phyloP scores from a whole-genome alignment of 1,140 invertebrate species.

The Neoseiulus cucumeris region DNA sequence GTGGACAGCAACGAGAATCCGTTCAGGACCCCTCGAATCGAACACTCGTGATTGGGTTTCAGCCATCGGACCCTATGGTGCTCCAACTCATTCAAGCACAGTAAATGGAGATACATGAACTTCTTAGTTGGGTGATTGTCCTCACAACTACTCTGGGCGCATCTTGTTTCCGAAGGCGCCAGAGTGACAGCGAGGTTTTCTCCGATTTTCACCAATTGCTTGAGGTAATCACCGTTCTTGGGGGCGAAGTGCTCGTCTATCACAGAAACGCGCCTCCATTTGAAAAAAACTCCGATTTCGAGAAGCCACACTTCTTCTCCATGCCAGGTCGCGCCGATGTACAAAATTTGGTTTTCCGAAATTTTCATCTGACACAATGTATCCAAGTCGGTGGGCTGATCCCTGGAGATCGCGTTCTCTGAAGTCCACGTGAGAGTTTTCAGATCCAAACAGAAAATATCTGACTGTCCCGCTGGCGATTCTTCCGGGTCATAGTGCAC shows the following conservation, averaged over 20 bases:
- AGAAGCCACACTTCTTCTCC: conserved; percentile 5
- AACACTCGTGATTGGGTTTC: neutral
- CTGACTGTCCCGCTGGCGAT: neutral
- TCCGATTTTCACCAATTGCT: neutral
- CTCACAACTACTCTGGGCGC: neutral
- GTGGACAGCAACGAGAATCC: neutral
- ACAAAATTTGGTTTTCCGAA: conserved; percentile 1
- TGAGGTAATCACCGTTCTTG: neutral
- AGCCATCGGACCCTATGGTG: neutral
- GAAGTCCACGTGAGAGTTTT: neutral
- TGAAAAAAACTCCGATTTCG: neutral
- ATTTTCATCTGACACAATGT: conserved; percentile 5
- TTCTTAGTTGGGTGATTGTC: neutral
- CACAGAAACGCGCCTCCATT: neutral
- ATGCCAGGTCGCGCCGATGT: conserved; percentile 6
- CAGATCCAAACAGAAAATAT: neutral
- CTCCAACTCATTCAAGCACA: neutral
- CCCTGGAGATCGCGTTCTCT: neutral
- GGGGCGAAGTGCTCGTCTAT: neutral
- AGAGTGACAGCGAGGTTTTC: neutral
- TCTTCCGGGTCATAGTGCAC: neutral
- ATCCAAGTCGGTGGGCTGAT: neutral
- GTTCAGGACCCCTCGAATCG: neutral
- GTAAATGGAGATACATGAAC: neutral
- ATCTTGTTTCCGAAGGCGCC: neutral